Conservation (phyloP, 2,888 invertebrate species). For the Sympetrum striolatum region DNA sequence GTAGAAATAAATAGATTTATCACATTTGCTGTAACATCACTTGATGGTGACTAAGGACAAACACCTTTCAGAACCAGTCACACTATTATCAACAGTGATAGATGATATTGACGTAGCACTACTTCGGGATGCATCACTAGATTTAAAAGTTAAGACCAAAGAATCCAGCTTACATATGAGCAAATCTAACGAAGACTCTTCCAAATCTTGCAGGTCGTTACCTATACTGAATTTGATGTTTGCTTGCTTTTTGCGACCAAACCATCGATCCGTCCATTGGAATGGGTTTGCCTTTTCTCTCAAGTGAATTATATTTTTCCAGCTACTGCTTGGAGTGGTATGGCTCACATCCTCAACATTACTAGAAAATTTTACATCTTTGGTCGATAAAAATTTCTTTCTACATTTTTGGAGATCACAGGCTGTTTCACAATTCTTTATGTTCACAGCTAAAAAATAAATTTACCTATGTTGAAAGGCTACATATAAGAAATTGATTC, state of each 20-base stretch:
- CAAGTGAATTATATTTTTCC: background rate
- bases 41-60: no score
- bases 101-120: background rate
- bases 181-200: background rate
- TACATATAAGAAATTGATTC: no score
- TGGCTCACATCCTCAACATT: no score
- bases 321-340: no score
- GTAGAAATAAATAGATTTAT: no score
- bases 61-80: background rate
- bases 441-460: no score
- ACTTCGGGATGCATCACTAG: background rate
- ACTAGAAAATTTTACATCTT: no score
- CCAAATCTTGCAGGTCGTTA: background rate
- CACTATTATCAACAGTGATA: background rate
- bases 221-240: background rate
- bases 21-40: no score
- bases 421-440: no score
- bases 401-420: no score
- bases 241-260: background rate
- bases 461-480: no score
- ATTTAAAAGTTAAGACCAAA: background rate
- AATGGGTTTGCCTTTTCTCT: background rate
- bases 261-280: background rate
- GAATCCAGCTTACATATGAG: background rate
- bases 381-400: no score